These are phyloP conservation scores for Oxyruncus cristatus DNA, from an alignment of 2,113 vertebrate genomes.

Conservation along the genomic window DNA sequence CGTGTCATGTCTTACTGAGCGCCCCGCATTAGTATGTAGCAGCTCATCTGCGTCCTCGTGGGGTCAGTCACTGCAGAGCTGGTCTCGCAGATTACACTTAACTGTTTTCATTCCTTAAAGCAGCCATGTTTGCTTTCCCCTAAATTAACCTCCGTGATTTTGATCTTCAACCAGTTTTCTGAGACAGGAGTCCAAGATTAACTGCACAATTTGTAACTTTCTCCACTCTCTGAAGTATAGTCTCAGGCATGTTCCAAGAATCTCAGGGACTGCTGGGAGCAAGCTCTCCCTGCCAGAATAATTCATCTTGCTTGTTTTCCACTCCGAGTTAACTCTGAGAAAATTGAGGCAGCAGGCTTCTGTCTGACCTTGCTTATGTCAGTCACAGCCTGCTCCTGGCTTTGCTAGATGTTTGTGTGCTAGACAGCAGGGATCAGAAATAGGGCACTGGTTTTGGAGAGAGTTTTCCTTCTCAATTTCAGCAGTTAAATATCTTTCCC, in stretches of 20 bases:
- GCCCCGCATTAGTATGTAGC: neutral
- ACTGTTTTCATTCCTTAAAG: neutral
- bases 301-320: conserved; percentile 34
- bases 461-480: neutral
- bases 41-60: neutral
- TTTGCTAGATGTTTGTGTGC: neutral
- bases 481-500: neutral
- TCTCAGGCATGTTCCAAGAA: neutral
- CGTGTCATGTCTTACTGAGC: neutral
- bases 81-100: neutral
- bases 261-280: neutral
- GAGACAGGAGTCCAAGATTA: neutral
- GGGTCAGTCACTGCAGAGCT: neutral
- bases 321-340: neutral
- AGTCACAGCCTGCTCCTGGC: conserved; percentile 1
- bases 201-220: neutral
- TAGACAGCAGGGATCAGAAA: neutral
- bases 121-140: neutral
- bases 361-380: conserved; percentile 7
- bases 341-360: conserved; percentile 30
- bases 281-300: neutral
- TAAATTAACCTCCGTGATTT: neutral
- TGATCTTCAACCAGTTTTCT: neutral
- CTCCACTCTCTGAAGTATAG: neutral
- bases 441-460: neutral